phyloP scores from a whole-genome alignment of 1,140 invertebrate genomes.

The Zaprionus africanus region DNA sequence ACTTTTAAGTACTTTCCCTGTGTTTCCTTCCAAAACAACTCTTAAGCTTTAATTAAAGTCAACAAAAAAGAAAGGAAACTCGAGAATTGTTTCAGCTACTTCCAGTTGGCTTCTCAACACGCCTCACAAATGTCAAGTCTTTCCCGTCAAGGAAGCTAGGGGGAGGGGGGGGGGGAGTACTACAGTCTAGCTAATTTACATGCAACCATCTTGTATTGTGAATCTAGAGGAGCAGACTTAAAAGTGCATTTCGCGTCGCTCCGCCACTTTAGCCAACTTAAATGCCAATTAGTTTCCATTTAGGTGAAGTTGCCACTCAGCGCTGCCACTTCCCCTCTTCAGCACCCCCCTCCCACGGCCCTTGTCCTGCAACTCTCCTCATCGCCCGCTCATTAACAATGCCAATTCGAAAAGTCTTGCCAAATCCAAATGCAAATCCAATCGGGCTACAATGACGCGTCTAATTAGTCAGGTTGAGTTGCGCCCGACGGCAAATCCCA shows the following conservation, averaged over 20 bases:
- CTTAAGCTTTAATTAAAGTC: not conserved
- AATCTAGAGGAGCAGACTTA: constrained; percentile 35
- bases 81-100: not conserved
- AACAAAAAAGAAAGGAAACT: not conserved
- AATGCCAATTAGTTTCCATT: constrained; percentile 77
- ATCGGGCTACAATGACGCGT: constrained; percentile 76
- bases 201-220: constrained; percentile 14
- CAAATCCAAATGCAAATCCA: constrained; percentile 73
- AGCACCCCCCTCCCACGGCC: not conserved
- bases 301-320: constrained; percentile 35
- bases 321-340: not conserved
- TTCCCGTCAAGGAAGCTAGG: not conserved
- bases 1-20: too few species aligned
- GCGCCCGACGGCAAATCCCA: constrained; percentile 51
- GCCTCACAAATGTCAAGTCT: constrained; percentile 24
- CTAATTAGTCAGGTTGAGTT: constrained; percentile 71
- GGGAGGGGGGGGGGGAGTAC: not conserved
- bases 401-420: constrained; percentile 66
- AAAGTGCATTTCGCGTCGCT: constrained; percentile 62
- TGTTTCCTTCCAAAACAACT: not conserved
- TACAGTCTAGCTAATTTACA: constrained; percentile 37
- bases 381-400: constrained; percentile 62
- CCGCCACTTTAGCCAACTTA: constrained; percentile 52
- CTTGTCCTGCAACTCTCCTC: not conserved
- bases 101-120: not conserved